Evolutionary conservation across 2,113 vertebrate genomes (phyloP).

Genomic region (Heloderma charlesbogerti): DNA sequence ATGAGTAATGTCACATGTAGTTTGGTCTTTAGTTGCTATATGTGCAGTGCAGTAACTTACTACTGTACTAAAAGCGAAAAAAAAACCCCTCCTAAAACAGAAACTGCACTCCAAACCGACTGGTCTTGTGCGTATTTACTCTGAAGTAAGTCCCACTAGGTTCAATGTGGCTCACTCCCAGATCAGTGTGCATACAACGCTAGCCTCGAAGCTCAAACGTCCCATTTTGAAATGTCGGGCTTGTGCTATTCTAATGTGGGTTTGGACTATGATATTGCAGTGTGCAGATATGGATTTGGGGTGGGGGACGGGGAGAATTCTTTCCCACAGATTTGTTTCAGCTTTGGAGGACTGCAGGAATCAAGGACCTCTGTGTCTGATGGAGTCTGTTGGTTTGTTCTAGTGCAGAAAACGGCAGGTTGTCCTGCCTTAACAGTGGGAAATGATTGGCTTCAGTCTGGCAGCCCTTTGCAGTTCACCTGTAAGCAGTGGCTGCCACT

Average conservation of each 20-base stretch:
- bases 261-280: not conserved
- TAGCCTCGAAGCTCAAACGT: not conserved
- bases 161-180: not conserved
- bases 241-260: not conserved
- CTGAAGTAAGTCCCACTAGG: not conserved
- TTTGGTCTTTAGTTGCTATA: not conserved
- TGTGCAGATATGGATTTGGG: not conserved
- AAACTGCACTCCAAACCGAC: not conserved
- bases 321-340: not conserved
- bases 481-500: not conserved
- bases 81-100: not conserved
- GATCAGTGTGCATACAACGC: not conserved
- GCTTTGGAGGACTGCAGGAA: not conserved
- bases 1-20: not conserved
- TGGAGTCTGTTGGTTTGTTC: not conserved
- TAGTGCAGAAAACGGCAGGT: not conserved
- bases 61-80: not conserved
- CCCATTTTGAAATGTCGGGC: not conserved
- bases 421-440: not conserved
- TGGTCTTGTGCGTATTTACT: not conserved
- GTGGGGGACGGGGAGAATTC: not conserved
- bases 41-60: not conserved
- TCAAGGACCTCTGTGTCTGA: not conserved
- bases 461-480: not conserved
- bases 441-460: not conserved